These are phyloP conservation scores for Gavialis gangeticus DNA, from an alignment of 2,113 vertebrate genomes.

Conservation along the genomic window DNA sequence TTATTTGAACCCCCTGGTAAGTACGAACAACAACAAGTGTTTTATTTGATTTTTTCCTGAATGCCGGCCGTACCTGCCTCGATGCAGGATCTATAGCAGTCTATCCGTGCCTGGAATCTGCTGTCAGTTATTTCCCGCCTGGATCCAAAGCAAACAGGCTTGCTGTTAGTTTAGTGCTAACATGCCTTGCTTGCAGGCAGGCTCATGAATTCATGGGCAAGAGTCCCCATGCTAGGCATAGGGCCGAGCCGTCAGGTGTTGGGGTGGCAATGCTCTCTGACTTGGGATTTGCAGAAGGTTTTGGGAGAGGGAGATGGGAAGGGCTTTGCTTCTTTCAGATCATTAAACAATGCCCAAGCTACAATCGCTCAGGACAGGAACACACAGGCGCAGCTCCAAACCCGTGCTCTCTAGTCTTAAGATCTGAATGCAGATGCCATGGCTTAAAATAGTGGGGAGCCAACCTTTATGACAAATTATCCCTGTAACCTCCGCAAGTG, in stretches of 20 bases:
- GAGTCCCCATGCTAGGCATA: neutral
- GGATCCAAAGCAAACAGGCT: neutral
- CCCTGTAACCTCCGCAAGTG: no score
- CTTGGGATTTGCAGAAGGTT: neutral
- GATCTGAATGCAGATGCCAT: neutral
- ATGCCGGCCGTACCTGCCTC: neutral
- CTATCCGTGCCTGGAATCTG: neutral
- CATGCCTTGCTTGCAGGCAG: neutral
- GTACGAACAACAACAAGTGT: neutral
- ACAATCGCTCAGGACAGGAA: neutral
- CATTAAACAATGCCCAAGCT: neutral
- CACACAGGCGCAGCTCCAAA: neutral
- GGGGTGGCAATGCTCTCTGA: neutral
- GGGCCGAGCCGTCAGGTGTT: neutral
- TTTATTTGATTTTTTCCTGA: conserved; percentile 1
- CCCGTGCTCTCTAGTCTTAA: neutral
- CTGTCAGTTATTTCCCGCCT: accelerated
- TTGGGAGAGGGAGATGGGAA: neutral
- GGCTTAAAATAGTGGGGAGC: neutral
- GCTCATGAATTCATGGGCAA: neutral
- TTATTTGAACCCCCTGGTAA: conserved; percentile 33
- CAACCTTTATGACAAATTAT: neutral
- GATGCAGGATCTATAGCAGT: neutral
- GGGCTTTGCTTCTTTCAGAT: neutral
- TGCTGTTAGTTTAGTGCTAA: neutral